These are phyloP conservation scores for Lepidurus apus DNA, from an alignment of 1,140 invertebrate species.

Conservation along the genomic window DNA sequence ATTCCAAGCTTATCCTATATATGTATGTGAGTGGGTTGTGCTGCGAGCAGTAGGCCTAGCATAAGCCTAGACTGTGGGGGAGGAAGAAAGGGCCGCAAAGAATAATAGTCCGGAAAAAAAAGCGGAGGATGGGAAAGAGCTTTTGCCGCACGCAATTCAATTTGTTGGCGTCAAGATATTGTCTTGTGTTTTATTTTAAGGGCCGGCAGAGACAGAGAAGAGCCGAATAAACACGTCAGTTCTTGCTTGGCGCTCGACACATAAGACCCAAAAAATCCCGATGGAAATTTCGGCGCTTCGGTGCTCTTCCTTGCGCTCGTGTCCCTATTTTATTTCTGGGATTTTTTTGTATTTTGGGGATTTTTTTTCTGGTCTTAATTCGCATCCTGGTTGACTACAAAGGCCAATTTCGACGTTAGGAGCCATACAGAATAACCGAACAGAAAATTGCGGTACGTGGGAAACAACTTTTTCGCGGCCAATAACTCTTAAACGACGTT, in stretches of 20 bases:
- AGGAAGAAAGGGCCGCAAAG: background rate
- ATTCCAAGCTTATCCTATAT: background rate
- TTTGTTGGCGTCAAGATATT: conserved; percentile 22
- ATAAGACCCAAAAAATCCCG: background rate
- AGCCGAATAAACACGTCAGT: conserved; percentile 18
- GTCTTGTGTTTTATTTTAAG: conserved; percentile 16
- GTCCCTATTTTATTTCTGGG: background rate
- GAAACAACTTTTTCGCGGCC: conserved; percentile 6
- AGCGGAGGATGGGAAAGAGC: conserved; percentile 14
- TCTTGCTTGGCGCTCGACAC: background rate
- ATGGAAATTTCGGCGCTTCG: background rate
- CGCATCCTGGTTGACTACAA: background rate
- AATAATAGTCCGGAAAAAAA: background rate
- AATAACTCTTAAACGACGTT: background rate
- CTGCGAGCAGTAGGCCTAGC: background rate
- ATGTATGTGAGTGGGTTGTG: background rate
- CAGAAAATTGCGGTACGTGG: background rate
- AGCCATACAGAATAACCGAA: background rate
- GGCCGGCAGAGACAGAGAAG: background rate
- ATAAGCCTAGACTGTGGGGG: background rate
- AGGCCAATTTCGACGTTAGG: background rate
- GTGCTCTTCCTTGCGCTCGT: background rate
- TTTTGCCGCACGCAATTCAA: conserved; percentile 17
- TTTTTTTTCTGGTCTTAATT: background rate
- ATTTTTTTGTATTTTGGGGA: no score